Conservation (phyloP, 2,888 invertebrate species). For the Xestoiulus laeticollis region DNA sequence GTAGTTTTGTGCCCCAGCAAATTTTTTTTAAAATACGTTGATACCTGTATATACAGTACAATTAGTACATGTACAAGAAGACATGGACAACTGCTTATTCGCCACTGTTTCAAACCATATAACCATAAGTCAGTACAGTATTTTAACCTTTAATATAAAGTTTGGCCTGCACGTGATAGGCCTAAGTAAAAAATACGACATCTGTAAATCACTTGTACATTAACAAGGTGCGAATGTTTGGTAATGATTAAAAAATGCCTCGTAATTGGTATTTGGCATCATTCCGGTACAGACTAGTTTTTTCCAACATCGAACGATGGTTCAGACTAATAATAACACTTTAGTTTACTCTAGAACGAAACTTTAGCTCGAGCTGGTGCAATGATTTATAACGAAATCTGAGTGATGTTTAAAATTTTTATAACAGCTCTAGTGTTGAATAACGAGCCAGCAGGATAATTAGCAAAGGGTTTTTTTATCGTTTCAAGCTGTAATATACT, state of each 20-base stretch:
- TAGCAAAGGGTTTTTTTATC: no score
- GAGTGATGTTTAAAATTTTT: neutral
- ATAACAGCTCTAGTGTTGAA: neutral
- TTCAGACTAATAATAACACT: neutral
- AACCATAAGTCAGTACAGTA: no score
- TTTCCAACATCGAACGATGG: neutral
- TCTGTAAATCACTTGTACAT: neutral
- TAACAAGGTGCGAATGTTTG: constrained; percentile 25
- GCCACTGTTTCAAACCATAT: neutral
- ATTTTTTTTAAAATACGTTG: no score
- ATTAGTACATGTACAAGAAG: no score
- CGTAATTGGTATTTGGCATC: constrained; percentile 25
- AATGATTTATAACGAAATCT: neutral
- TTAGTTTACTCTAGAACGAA: neutral
- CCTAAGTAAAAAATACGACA: neutral
- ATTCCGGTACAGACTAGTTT: neutral
- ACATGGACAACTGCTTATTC: neutral
- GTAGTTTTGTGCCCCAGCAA: no score
- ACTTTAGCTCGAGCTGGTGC: neutral
- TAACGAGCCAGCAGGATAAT: neutral
- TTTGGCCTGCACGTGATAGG: neutral
- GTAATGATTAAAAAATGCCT: constrained; percentile 33
- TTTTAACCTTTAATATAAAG: neutral
- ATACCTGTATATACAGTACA: no score
- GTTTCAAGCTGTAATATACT: neutral